phyloP scores from a whole-genome alignment of 2,888 invertebrate genomes.

The Synanthedon tipuliformis region DNA sequence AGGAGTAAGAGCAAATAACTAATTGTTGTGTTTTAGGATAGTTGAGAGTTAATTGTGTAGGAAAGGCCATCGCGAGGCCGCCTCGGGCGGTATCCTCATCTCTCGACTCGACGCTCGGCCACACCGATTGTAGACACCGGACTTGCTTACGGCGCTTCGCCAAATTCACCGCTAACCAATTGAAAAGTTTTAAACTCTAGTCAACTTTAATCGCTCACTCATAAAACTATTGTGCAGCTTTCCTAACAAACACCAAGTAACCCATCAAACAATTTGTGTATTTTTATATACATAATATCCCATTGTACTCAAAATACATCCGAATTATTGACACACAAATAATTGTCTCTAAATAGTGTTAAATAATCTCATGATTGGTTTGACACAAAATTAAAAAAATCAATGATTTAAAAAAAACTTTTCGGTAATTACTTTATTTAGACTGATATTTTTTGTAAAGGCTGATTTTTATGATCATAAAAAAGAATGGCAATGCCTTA shows the following conservation, averaged over 20 bases:
- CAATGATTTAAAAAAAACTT: too few relatives aligned
- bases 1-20: slow-evolving; percentile 48
- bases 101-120: slow-evolving; percentile 12
- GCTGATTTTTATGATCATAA: too few relatives aligned
- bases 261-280: too few relatives aligned
- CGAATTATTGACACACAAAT: too few relatives aligned
- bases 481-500: too few relatives aligned
- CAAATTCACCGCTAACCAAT: slow-evolving; percentile 62
- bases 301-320: too few relatives aligned
- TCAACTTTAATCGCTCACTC: slow-evolving; percentile 62
- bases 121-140: slow-evolving; percentile 1
- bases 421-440: too few relatives aligned
- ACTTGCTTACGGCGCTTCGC: slow-evolving; percentile 26
- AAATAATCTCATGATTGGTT: too few relatives aligned
- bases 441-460: too few relatives aligned
- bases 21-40: slow-evolving; percentile 48
- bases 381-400: too few relatives aligned
- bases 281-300: too few relatives aligned
- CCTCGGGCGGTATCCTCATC: slow-evolving; percentile 29
- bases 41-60: slow-evolving; percentile 64
- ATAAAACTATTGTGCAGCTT: slow-evolving; percentile 54
- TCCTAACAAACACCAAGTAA: slow-evolving; percentile 11
- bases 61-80: slow-evolving; percentile 29
- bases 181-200: slow-evolving; percentile 52
- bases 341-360: too few relatives aligned